Evolutionary conservation across 2,113 vertebrate species (phyloP).

Genomic region (Bujurquina vittata): DNA sequence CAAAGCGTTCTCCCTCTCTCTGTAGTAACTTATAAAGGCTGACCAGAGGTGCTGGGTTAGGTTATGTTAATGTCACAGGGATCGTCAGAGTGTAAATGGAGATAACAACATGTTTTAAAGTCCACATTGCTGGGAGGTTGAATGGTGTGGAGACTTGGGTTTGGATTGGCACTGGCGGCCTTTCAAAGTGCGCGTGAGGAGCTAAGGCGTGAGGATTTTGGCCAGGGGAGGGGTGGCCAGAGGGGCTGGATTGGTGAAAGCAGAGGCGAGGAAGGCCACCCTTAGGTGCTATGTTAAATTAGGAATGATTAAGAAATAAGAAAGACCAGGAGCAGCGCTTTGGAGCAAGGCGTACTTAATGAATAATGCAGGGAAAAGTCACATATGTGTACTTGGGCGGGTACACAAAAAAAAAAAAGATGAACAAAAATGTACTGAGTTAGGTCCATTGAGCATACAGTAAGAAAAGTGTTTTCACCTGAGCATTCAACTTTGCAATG

Average conservation of each 20-base stretch:
- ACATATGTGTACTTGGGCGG: background rate
- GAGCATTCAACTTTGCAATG: background rate
- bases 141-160: slow-evolving; percentile 20
- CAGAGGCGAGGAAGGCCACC: slow-evolving; percentile 30
- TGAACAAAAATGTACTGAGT: background rate
- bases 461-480: background rate
- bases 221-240: slow-evolving; percentile 40
- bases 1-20: slow-evolving; percentile 33
- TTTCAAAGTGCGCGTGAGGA: slow-evolving; percentile 2
- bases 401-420: background rate
- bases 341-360: slow-evolving; percentile 41
- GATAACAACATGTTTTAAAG: slow-evolving; percentile 61
- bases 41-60: slow-evolving; percentile 64
- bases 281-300: slow-evolving; percentile 57
- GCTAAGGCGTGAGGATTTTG: background rate
- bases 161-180: slow-evolving; percentile 18
- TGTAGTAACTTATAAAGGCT: slow-evolving; percentile 59
- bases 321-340: slow-evolving; percentile 52
- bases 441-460: background rate
- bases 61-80: slow-evolving; percentile 66
- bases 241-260: slow-evolving; percentile 46
- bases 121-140: slow-evolving; percentile 56
- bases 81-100: slow-evolving; percentile 48
- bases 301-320: slow-evolving; percentile 55
- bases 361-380: slow-evolving; percentile 36